These are phyloP conservation scores for Macropis europaea DNA, from an alignment of 2,888 invertebrate genomes.

Conservation along the genomic window DNA sequence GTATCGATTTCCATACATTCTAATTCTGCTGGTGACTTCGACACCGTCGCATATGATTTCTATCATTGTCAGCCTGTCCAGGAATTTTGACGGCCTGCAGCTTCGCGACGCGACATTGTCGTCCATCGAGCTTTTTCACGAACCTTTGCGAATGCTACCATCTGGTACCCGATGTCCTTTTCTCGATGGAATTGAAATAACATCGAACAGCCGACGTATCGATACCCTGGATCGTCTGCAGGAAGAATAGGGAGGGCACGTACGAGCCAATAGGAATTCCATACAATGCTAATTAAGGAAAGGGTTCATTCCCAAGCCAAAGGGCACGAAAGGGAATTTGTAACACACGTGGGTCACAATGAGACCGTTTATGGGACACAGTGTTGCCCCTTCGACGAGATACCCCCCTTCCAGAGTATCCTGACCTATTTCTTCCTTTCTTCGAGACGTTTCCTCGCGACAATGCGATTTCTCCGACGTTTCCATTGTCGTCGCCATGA, in stretches of 20 bases:
- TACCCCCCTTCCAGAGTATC: background rate
- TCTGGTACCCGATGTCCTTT: conserved; percentile 33
- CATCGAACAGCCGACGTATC: conserved; percentile 58
- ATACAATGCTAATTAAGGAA: conserved; percentile 76
- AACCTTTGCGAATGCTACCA: background rate
- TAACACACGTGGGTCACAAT: conserved; percentile 73
- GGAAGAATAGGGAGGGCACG: conserved; percentile 19
- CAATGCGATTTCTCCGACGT: conserved; percentile 45
- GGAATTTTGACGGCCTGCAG: background rate
- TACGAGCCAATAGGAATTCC: conserved; percentile 64
- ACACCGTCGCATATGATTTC: conserved; percentile 20
- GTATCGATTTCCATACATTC: conserved; percentile 28
- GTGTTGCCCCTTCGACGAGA: conserved; percentile 52
- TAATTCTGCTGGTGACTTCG: conserved; percentile 14
- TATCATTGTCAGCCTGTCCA: conserved; percentile 5
- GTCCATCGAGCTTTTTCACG: background rate
- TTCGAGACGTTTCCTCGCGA: conserved; percentile 23
- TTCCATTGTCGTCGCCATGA: conserved; percentile 27
- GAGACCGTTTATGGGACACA: conserved; percentile 66
- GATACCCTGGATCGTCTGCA: conserved; percentile 34
- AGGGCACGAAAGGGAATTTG: conserved; percentile 72
- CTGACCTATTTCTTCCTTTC: background rate
- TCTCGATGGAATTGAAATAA: conserved; percentile 60
- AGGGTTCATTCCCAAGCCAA: conserved; percentile 70
- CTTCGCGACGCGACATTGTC: background rate